These are phyloP conservation scores for Aporrectodea caliginosa DNA, from an alignment of 1,140 invertebrate genomes.

Conservation along the genomic window DNA sequence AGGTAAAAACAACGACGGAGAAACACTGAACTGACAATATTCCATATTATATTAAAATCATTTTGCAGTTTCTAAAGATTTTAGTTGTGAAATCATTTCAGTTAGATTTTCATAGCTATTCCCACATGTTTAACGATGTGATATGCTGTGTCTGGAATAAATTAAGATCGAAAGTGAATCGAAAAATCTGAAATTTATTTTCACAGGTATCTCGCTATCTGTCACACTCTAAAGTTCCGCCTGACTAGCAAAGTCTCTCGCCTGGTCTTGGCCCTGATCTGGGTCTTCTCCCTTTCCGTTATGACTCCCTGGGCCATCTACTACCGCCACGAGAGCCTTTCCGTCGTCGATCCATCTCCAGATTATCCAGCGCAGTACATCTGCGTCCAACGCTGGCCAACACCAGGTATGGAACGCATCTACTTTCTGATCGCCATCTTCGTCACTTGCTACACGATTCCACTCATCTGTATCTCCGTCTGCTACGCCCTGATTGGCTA, in stretches of 20 bases:
- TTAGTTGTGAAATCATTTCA: too few species aligned
- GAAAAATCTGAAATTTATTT: too few species aligned
- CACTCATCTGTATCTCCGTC: slow-evolving; percentile 81
- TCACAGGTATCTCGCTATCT: slow-evolving; percentile 85
- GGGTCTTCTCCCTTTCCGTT: slow-evolving; percentile 76
- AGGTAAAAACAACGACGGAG: too few species aligned
- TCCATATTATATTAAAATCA: too few species aligned
- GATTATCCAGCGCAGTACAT: slow-evolving; percentile 34
- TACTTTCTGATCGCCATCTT: slow-evolving; percentile 88
- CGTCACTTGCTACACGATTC: slow-evolving; percentile 82
- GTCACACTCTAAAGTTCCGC: slow-evolving; percentile 85
- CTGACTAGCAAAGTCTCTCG: slow-evolving; percentile 79
- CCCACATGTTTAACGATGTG: too few species aligned
- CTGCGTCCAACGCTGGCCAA: slow-evolving; percentile 38
- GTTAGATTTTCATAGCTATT: too few species aligned
- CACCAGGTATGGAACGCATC: neutral
- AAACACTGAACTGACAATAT: too few species aligned
- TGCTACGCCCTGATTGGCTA: slow-evolving; percentile 71
- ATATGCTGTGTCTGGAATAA: too few species aligned
- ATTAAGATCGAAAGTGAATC: too few species aligned
- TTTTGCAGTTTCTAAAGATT: too few species aligned
- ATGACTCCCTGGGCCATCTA: slow-evolving; percentile 85
- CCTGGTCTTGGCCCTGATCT: slow-evolving; percentile 83
- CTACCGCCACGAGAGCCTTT: slow-evolving; percentile 63
- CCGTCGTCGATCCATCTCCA: neutral